Percentiles rank a stretch among this genome's conserved stretches.
phyloP scores from a whole-genome alignment of 2,113 vertebrate species.

The Otis tarda region DNA sequence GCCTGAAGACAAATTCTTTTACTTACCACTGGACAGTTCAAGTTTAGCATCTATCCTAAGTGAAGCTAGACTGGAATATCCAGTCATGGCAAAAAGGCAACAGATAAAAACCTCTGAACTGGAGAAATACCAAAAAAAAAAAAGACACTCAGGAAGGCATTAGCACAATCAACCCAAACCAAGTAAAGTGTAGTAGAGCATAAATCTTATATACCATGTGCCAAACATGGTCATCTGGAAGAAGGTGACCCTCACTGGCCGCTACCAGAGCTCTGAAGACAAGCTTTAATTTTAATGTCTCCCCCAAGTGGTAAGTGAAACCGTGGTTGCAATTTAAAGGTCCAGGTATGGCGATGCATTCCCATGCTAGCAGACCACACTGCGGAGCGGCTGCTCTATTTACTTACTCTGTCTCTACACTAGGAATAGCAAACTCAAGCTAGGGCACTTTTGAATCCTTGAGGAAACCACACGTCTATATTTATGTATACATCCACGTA shows the following conservation, averaged over 20 bases:
- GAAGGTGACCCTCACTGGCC: not conserved
- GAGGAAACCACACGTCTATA: not conserved
- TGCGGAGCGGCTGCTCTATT: not conserved
- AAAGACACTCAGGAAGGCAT: not conserved
- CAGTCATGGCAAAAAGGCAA: not conserved
- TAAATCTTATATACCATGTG: not conserved
- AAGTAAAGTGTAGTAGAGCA: not conserved
- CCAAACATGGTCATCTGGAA: not conserved
- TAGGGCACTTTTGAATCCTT: not conserved
- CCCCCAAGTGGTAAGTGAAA: not conserved
- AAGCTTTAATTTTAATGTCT: not conserved
- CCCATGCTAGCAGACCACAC: not conserved
- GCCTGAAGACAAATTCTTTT: not conserved
- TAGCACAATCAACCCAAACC: not conserved
- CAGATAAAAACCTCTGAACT: not conserved
- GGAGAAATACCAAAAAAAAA: not conserved
- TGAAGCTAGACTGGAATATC: not conserved
- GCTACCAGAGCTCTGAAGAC: not conserved
- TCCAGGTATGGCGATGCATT: not conserved
- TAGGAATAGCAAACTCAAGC: not conserved
- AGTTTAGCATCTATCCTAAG: not conserved
- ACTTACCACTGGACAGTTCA: not conserved
- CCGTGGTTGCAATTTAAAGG: not conserved
- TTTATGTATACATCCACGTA: not conserved
- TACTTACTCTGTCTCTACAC: not conserved